phyloP scores from a whole-genome alignment of 2,888 invertebrate genomes.

The Urechis unicinctus region DNA sequence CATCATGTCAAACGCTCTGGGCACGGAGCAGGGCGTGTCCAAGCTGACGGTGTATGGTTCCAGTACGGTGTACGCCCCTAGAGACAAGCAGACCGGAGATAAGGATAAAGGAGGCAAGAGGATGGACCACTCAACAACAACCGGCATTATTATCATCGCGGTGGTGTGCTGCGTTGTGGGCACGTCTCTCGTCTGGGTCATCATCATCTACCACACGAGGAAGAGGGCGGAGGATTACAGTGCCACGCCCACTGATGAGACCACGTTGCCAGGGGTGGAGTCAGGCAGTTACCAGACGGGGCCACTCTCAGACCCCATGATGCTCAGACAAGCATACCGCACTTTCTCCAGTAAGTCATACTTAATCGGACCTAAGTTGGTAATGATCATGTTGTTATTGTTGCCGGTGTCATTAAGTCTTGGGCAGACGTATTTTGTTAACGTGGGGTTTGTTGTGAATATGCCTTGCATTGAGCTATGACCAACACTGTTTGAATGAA shows the following conservation, averaged over 20 bases:
- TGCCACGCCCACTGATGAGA: conserved; percentile 38
- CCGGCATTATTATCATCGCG: conserved; percentile 81
- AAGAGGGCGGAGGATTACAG: conserved; percentile 52
- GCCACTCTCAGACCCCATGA: conserved; percentile 28
- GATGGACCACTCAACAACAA: conserved; percentile 66
- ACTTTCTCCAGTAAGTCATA: no score
- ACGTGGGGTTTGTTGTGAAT: no score
- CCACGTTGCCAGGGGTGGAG: conserved; percentile 31
- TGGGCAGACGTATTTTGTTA: no score
- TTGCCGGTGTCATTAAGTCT: no score
- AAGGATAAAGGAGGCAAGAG: conserved; percentile 3
- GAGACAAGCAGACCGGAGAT: not conserved
- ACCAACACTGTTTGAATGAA: no score
- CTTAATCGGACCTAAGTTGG: no score
- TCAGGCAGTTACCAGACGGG: conserved; percentile 33
- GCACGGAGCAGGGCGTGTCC: conserved; percentile 67
- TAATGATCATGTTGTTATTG: no score
- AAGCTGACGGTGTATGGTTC: conserved; percentile 60
- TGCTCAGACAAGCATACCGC: conserved; percentile 7
- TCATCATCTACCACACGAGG: conserved; percentile 80
- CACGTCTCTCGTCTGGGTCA: conserved; percentile 86
- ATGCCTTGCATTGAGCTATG: no score
- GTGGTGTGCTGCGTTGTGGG: conserved; percentile 84
- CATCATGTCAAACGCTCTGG: conserved; percentile 78
- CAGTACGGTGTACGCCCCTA: conserved; percentile 24